Conservation (phyloP, 1,140 invertebrate species). For the Rhysida immarginata region DNA sequence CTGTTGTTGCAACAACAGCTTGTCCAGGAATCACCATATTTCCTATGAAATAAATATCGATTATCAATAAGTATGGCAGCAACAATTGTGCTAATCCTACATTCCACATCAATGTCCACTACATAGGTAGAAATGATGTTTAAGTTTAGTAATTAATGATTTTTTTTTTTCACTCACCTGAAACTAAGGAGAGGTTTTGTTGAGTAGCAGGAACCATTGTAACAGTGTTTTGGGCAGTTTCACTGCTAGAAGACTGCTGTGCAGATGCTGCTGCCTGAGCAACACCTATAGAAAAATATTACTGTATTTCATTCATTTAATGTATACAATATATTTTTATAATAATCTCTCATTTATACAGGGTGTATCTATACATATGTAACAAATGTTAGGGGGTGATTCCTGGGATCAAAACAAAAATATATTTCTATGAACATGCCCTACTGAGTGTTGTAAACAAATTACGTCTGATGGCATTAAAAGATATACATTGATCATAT, state of each 20-base stretch:
- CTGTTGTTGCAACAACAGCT: background rate
- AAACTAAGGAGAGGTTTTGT: background rate
- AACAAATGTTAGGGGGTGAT: too few species aligned
- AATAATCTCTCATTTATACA: too few species aligned
- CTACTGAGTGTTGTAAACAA: too few species aligned
- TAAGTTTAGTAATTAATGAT: background rate
- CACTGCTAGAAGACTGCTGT: background rate
- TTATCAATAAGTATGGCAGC: background rate
- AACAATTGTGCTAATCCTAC: too few species aligned
- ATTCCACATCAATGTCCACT: background rate
- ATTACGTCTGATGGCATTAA: too few species aligned
- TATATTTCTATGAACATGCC: too few species aligned
- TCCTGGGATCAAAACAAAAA: too few species aligned
- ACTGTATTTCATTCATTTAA: too few species aligned
- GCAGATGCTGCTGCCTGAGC: background rate
- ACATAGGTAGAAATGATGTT: too few species aligned
- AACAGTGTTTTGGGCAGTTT: background rate
- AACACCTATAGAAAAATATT: constrained; percentile 4
- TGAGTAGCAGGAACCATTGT: constrained; percentile 4
- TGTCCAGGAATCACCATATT: constrained; percentile 5
- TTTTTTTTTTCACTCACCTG: background rate
- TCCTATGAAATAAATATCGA: background rate
- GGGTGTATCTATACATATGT: too few species aligned
- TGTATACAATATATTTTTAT: too few species aligned
- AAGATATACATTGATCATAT: too few species aligned